phyloP scores from a whole-genome alignment of 2,888 invertebrate genomes.

The Malthinus seriepunctatus region DNA sequence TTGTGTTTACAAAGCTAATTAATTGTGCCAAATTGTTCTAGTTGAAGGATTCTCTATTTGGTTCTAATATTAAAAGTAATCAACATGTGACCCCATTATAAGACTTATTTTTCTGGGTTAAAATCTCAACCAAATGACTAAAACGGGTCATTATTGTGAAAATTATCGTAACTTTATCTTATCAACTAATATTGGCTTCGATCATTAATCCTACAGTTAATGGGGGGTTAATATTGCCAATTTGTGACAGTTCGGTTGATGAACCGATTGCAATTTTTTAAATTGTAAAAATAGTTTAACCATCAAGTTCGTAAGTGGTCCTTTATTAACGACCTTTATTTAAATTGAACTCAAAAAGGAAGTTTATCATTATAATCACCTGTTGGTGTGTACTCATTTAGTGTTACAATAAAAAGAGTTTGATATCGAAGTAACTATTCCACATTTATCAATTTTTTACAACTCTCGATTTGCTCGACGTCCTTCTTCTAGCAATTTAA shows the following conservation, averaged over 20 bases:
- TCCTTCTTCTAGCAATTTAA: no score
- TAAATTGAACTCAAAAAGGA: neutral
- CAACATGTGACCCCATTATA: conserved; percentile 58
- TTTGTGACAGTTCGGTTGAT: neutral
- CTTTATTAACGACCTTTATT: neutral
- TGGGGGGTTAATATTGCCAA: neutral
- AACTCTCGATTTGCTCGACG: no score
- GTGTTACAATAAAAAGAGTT: neutral
- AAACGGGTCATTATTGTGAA: neutral
- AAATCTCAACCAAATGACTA: conserved; percentile 6
- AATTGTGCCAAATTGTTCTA: conserved; percentile 18
- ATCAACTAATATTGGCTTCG: conserved; percentile 1
- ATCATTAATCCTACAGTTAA: conserved; percentile 1
- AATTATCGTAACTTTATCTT: conserved; percentile 5
- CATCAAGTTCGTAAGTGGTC: no score
- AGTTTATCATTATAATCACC: conserved; percentile 1
- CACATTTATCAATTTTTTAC: no score
- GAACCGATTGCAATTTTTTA: no score
- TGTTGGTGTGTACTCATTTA: neutral
- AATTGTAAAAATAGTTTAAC: no score
- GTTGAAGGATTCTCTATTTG: conserved; percentile 22
- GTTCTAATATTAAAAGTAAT: conserved; percentile 38
- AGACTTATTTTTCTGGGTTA: conserved; percentile 1
- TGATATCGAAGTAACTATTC: no score
- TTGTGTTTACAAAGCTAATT: conserved; percentile 22